These are phyloP conservation scores for Orchestia grillus DNA, from an alignment of 1,140 invertebrate genomes.

Conservation along the genomic window DNA sequence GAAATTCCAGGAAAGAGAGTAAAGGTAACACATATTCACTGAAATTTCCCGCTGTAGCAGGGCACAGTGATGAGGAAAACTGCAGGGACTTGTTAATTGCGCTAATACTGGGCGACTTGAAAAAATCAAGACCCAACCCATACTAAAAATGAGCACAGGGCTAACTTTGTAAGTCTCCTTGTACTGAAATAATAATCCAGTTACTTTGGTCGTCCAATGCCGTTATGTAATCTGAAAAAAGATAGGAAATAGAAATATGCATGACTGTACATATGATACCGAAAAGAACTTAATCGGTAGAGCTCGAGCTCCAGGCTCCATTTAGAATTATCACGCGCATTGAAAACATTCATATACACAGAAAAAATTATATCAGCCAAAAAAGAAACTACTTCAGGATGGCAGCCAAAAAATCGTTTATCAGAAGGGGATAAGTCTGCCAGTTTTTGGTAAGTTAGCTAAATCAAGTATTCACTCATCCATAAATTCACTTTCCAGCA, in stretches of 20 bases:
- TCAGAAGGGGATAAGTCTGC: background rate
- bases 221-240: background rate
- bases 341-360: background rate
- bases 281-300: background rate
- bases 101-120: too few species aligned
- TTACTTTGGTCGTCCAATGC: background rate
- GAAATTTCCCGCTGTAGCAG: background rate
- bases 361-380: background rate
- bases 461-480: background rate
- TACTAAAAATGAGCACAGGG: too few species aligned
- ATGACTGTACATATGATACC: background rate
- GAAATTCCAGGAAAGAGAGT: background rate
- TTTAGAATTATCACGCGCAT: background rate
- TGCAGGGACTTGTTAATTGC: background rate
- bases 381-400: too few species aligned
- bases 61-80: background rate
- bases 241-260: background rate
- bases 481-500: background rate
- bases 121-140: too few species aligned
- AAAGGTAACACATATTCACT: background rate
- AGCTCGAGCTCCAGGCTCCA: background rate
- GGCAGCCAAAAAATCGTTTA: background rate
- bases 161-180: too few species aligned
- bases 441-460: background rate
- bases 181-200: background rate